A percentile compares a stretch with the other conserved stretches of the same genome.
Evolutionary conservation across 2,888 invertebrate species (phyloP).

Genomic region (Tryphoninae sp.): DNA sequence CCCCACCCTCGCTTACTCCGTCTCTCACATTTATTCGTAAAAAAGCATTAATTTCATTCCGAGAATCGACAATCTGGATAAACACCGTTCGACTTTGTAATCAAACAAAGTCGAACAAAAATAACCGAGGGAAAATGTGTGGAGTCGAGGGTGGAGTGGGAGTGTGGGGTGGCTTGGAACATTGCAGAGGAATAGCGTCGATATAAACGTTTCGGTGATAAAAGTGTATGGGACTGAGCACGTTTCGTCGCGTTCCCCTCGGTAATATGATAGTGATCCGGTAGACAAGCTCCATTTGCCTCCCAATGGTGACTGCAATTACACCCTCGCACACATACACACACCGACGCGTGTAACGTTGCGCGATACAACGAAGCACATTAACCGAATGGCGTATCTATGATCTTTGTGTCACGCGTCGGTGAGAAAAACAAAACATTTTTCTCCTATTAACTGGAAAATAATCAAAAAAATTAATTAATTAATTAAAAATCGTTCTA

Average conservation of each 20-base stretch:
- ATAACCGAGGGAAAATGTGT: conserved; percentile 10
- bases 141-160: neutral
- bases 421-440: too few species aligned
- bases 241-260: neutral
- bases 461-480: too few species aligned
- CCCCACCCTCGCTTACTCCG: neutral
- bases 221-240: conserved; percentile 46
- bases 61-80: conserved; percentile 3
- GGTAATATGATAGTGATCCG: conserved; percentile 52
- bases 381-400: neutral
- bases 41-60: conserved; percentile 40
- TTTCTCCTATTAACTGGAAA: too few species aligned
- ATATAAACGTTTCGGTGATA: conserved; percentile 43
- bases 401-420: conserved; percentile 1
- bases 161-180: conserved; percentile 10
- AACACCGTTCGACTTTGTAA: conserved; percentile 36
- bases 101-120: conserved; percentile 29
- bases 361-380: too few species aligned
- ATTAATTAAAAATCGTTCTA: too few species aligned
- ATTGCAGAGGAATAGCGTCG: neutral
- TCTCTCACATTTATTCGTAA: conserved; percentile 1
- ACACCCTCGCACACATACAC: conserved; percentile 5
- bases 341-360: neutral
- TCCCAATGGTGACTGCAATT: conserved; percentile 56
- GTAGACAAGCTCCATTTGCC: conserved; percentile 54